Base-by-base conservation (phyloP, 1,140 invertebrate genomes). In the Conopomorpha cramerella region DNA sequence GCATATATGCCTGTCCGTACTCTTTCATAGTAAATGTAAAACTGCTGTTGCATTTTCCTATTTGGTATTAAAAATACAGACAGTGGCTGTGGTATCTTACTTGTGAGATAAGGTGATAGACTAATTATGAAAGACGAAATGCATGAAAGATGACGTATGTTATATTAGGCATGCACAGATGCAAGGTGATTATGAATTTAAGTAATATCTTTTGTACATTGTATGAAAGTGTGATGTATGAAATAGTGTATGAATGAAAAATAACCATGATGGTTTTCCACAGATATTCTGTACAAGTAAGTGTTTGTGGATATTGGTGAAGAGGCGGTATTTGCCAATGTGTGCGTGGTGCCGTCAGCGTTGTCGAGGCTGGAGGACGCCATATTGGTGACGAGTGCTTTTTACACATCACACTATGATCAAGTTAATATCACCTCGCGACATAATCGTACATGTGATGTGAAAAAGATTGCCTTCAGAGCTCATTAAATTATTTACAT, bases 21-120 rank as follows among this genome's bases (percentile, higher is more conserved):
- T 62, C 47, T 68, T 70, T 72, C 59, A 57, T 55, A 70, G 53
- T 55, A 58, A 55, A 60, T 64, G 61, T 60, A 48, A 70, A 65
- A 55, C 19, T 6, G 46, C 61, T 39, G 42, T 62, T 64, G 63
- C 66, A 71, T 72, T 71, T 73, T 74, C 67, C 65, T 72, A 72
- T 72, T 76, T 64, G 71, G 71, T 76, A 71, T 76, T 76, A 66
- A 71, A 67, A 64, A 72, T 76, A 74, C 66, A 72, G 66, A 67
- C 64, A 60, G 67, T 76, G 71, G 71, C 71, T 76, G 71, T 76
- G 71, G 71, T 76, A 72, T 76, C 54, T 71, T 71, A 65, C n/a
- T 72, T 66, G 51, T 67, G 61, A 74, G 41, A 51, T 51, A 50
- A 51, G 51, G 60, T 55, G 55, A 46, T 51, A 52, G 15, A 30